A percentile compares a stretch with the other conserved stretches of the same genome.
Evolutionary conservation across 2,797 vertebrate genomes (phyloP).

Genomic region (Rhinella marina): DNA sequence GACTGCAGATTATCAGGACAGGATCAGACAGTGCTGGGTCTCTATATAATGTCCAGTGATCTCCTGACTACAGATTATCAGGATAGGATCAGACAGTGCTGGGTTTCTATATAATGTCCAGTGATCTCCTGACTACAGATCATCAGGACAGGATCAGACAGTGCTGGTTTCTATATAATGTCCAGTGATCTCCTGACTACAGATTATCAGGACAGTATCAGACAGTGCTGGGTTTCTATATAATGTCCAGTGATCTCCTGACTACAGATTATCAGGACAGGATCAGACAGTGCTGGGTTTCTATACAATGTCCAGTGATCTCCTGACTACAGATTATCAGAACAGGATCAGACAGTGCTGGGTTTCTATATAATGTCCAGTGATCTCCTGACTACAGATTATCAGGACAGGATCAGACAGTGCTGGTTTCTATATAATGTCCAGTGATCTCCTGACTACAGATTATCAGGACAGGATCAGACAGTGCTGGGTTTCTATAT

Average conservation of each 20-base stretch:
- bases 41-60: background rate
- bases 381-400: conserved; percentile 15
- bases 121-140: conserved; percentile 5
- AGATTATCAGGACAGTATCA: background rate
- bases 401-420: background rate
- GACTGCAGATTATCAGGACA: conserved; percentile 7
- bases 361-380: conserved; percentile 5
- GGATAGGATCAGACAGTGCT: conserved; percentile 10
- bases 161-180: background rate
- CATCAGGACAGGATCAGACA: background rate
- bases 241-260: conserved; percentile 14
- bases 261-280: conserved; percentile 9
- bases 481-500: background rate
- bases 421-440: background rate
- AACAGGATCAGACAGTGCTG: conserved; percentile 3
- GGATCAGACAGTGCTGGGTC: background rate
- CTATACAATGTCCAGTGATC: background rate
- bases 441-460: no score
- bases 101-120: conserved; percentile 7
- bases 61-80: no score
- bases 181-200: no score
- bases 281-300: background rate
- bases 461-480: conserved; percentile 1
- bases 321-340: no score
- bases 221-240: background rate